These are phyloP conservation scores for Drosophila ezoana DNA, from an alignment of 2,888 invertebrate species.

Conservation along the genomic window DNA sequence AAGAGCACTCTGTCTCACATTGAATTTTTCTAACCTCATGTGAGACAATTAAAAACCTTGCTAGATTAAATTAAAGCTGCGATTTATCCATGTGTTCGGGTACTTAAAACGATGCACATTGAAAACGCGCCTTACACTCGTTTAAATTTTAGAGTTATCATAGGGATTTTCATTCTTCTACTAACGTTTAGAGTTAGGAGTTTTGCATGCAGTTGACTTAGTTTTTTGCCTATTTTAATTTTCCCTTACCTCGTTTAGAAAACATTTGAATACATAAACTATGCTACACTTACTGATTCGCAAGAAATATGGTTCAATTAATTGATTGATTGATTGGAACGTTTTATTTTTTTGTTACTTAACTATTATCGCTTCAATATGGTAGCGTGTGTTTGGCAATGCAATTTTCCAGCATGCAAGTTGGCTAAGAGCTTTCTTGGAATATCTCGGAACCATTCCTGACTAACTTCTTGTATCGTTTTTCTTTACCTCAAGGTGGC, in stretches of 20 bases:
- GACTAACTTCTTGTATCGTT: slow-evolving; percentile 30
- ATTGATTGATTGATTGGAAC: slow-evolving; percentile 49
- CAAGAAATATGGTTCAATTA: slow-evolving; percentile 48
- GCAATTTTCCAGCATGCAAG: slow-evolving; percentile 57
- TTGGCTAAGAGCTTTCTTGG: slow-evolving; percentile 43
- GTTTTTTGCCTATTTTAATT: slow-evolving; percentile 21
- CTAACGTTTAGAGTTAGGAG: slow-evolving; percentile 7
- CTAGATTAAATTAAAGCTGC: slow-evolving; percentile 29
- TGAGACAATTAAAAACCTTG: slow-evolving; percentile 46
- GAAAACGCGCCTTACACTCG: slow-evolving; percentile 48
- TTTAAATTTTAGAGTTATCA: background rate
- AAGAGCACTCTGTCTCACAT: slow-evolving; percentile 69
- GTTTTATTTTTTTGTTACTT: slow-evolving; percentile 37
- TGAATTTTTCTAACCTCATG: slow-evolving; percentile 39
- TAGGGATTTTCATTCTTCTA: background rate
- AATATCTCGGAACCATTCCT: background rate
- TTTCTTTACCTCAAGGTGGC: slow-evolving; percentile 85
- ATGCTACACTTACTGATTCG: slow-evolving; percentile 51
- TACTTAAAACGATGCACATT: slow-evolving; percentile 35
- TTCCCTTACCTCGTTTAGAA: slow-evolving; percentile 23
- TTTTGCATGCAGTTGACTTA: slow-evolving; percentile 59
- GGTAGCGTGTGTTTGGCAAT: slow-evolving; percentile 55
- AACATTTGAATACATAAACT: slow-evolving; percentile 27
- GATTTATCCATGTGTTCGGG: slow-evolving; percentile 50
- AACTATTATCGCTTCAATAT: slow-evolving; percentile 51